Conservation (phyloP, 2,113 vertebrate species). For the Urocynchramus pylzowi region DNA sequence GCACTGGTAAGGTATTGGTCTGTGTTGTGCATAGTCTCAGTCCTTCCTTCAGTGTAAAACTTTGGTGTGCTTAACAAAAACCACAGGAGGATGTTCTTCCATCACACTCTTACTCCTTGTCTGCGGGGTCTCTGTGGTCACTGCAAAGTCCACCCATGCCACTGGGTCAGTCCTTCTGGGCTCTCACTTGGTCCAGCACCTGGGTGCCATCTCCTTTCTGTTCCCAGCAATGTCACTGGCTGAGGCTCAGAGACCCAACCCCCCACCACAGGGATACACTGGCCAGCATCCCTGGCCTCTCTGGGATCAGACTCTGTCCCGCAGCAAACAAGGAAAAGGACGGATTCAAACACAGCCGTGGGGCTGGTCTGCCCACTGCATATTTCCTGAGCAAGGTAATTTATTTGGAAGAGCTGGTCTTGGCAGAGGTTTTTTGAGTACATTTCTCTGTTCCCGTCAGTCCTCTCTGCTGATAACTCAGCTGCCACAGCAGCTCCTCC, state of each 20-base stretch:
- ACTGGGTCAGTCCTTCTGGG: neutral
- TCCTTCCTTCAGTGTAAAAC: neutral
- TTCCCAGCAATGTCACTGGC: accelerated
- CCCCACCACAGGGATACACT: neutral
- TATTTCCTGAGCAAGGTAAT: neutral
- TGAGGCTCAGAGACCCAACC: neutral
- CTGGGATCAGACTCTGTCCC: neutral
- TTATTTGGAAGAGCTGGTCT: neutral
- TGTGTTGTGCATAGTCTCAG: neutral
- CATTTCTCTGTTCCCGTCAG: neutral
- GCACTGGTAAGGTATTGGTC: neutral
- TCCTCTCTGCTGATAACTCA: neutral
- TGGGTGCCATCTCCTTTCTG: neutral
- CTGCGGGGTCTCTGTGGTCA: neutral
- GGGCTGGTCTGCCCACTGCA: neutral
- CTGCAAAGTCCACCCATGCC: neutral
- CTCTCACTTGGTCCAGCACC: neutral
- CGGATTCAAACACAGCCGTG: neutral
- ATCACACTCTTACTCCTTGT: neutral
- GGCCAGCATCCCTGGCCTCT: neutral
- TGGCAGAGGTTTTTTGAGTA: neutral
- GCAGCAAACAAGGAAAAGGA: neutral
- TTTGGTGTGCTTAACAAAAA: neutral
- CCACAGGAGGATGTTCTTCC: neutral
- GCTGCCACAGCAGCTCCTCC: neutral